Evolutionary conservation across 2,888 invertebrate species (phyloP).

Genomic region (Dilophus febrilis): DNA sequence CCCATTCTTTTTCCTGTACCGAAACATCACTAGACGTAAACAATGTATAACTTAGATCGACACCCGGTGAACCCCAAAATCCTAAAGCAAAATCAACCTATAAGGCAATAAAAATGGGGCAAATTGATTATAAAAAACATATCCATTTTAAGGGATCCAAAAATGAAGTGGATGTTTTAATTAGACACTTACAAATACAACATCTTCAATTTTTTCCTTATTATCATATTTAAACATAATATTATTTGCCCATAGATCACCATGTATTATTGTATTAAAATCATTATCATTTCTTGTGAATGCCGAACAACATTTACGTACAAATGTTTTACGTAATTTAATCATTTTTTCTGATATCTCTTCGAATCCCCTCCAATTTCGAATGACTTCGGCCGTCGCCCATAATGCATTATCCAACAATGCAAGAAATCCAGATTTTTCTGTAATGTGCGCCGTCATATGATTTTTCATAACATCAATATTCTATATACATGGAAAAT

Average conservation of each 20-base stretch:
- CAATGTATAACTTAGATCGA: not conserved
- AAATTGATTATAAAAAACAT: no score
- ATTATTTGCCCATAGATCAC: conserved; percentile 5
- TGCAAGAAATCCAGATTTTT: not conserved
- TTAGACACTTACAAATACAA: no score
- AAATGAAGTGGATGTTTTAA: no score
- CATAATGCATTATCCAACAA: not conserved
- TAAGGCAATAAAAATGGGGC: not conserved
- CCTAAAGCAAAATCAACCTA: conserved; percentile 2
- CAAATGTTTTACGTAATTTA: not conserved
- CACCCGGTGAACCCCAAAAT: conserved; percentile 1
- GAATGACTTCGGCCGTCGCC: not conserved
- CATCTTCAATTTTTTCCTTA: no score
- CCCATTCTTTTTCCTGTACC: not conserved
- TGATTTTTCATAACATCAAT: no score
- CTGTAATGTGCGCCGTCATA: not conserved
- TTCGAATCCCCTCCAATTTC: not conserved
- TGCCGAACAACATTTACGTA: not conserved
- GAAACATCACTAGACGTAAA: not conserved
- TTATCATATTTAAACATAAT: conserved; percentile 2
- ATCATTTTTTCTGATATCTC: not conserved
- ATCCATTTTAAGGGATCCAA: no score
- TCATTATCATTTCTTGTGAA: not conserved
- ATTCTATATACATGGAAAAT: no score
- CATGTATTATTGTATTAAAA: conserved; percentile 2